Percentiles rank a stretch among this genome's conserved stretches.
Conservation (phyloP, 2,888 invertebrate species). For the Endotricha flammealis region DNA sequence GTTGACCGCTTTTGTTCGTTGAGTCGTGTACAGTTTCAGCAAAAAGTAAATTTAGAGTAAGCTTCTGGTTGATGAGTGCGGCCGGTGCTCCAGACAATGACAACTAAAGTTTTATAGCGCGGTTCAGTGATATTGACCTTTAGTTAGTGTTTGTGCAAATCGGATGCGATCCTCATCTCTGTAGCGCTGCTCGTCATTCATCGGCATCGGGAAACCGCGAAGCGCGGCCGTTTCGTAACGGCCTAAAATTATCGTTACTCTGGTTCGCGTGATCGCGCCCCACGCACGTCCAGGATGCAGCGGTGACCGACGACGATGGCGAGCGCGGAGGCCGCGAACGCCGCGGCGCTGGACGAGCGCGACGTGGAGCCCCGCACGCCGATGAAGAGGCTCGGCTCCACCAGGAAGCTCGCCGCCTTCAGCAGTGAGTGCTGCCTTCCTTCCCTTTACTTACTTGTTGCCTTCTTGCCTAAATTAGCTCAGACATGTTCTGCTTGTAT, state of each 20-base stretch:
- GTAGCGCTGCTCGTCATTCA: background rate
- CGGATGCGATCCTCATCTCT: too few species aligned
- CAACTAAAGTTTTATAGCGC: too few species aligned
- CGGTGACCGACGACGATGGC: slow-evolving; percentile 71
- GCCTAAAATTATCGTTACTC: slow-evolving; percentile 8
- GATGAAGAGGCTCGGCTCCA: slow-evolving; percentile 88
- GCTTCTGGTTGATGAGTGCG: too few species aligned
- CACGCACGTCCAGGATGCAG: slow-evolving; percentile 2
- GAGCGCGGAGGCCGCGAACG: slow-evolving; percentile 93
- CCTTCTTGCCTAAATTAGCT: too few species aligned
- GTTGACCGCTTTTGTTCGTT: too few species aligned
- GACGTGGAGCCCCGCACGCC: slow-evolving; percentile 87
- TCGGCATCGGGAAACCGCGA: background rate
- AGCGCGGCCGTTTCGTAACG: slow-evolving; percentile 1
- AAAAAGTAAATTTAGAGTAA: too few species aligned
- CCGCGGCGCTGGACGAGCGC: slow-evolving; percentile 84
- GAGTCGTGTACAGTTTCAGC: too few species aligned
- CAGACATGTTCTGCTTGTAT: too few species aligned
- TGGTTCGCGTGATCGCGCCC: too few species aligned
- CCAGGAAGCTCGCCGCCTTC: slow-evolving; percentile 87
- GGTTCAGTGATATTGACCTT: too few species aligned
- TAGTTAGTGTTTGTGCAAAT: too few species aligned
- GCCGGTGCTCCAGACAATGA: too few species aligned
- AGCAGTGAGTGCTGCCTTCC: slow-evolving; percentile 82
- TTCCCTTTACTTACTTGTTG: background rate